phyloP scores from a whole-genome alignment of 2,797 vertebrate species.

The Clamator glandarius region DNA sequence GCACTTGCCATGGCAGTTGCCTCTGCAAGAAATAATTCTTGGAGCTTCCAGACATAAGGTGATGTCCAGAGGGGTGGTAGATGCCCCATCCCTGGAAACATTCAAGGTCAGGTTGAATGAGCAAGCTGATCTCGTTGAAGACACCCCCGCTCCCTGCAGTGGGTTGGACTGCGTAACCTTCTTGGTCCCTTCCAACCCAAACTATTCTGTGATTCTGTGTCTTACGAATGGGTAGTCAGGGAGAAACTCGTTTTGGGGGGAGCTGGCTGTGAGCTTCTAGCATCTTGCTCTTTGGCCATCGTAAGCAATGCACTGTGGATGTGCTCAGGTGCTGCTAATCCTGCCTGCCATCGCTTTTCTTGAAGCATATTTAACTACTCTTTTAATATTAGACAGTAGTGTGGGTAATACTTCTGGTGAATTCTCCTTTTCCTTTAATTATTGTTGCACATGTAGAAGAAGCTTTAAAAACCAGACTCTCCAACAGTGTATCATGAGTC shows the following conservation, averaged over 20 bases:
- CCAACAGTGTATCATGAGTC: neutral
- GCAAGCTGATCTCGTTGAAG: too few species aligned
- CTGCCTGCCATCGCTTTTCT: neutral
- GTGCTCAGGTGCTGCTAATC: neutral
- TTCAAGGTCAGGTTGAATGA: too few species aligned
- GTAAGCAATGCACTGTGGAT: fast-evolving
- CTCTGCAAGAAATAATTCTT: neutral
- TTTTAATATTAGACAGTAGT: neutral
- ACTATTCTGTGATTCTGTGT: too few species aligned
- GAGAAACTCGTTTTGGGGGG: neutral
- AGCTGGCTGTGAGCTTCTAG: neutral
- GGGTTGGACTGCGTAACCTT: too few species aligned
- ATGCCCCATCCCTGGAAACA: too few species aligned
- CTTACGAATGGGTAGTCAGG: neutral
- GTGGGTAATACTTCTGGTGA: neutral
- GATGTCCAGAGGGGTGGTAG: neutral
- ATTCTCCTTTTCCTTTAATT: neutral
- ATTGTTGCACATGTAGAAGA: neutral
- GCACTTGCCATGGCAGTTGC: fast-evolving
- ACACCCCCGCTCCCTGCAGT: too few species aligned
- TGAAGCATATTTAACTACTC: neutral
- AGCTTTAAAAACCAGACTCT: neutral
- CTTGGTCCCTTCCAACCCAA: too few species aligned
- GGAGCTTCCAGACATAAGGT: fast-evolving
- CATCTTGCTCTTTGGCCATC: neutral